phyloP scores from a whole-genome alignment of 2,113 vertebrate species.

The Scomber scombrus region DNA sequence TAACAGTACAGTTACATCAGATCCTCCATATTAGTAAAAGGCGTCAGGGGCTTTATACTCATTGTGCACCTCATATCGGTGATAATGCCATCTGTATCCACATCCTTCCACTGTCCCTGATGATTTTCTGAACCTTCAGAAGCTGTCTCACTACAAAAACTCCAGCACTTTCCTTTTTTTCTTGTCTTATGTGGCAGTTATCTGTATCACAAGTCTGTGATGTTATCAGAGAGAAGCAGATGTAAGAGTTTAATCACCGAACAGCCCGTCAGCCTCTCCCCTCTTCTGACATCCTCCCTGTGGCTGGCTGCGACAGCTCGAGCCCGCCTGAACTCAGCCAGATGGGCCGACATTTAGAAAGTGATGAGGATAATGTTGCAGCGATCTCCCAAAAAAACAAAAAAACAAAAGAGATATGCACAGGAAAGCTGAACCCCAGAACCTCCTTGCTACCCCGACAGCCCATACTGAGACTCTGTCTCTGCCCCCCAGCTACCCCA shows the following conservation, averaged over 20 bases:
- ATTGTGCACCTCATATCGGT: constrained; percentile 19
- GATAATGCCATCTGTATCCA: constrained; percentile 37
- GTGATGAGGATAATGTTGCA: neutral
- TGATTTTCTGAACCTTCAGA: constrained; percentile 41
- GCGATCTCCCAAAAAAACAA: neutral
- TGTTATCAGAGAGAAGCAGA: constrained; percentile 49
- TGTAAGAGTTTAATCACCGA: constrained; percentile 46
- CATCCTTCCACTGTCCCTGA: constrained; percentile 15
- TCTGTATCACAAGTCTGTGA: constrained; percentile 11
- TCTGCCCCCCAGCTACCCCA: neutral
- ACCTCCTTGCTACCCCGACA: constrained; percentile 45
- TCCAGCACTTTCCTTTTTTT: neutral
- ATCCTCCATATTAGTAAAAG: constrained; percentile 36
- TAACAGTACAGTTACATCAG: constrained; percentile 50
- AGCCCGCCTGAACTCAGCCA: constrained; percentile 9
- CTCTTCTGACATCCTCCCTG: constrained; percentile 28
- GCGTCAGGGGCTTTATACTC: constrained; percentile 37
- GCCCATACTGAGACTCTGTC: constrained; percentile 1
- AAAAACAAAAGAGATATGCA: neutral
- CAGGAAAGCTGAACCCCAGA: constrained; percentile 29
- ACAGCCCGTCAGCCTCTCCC: constrained; percentile 28
- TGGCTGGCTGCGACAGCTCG: constrained; percentile 7
- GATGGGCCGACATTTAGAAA: neutral
- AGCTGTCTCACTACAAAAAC: constrained; percentile 31
- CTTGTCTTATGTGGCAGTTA: constrained; percentile 9